Conservation (phyloP, 2,113 vertebrate species). For the Crocuta crocuta region DNA sequence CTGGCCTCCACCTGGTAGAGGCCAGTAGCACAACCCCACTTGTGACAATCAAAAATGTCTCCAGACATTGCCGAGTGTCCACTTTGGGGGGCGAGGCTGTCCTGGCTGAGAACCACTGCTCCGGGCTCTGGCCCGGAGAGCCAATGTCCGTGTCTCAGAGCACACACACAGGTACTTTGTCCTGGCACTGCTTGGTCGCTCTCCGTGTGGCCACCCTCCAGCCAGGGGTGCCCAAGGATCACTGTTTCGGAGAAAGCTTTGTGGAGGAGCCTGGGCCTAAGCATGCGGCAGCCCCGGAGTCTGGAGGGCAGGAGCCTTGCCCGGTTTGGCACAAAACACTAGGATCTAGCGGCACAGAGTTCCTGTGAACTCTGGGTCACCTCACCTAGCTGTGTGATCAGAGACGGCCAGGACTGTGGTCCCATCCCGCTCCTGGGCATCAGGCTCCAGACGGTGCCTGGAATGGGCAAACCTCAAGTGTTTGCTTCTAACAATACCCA, state of each 20-base stretch:
- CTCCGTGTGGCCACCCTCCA: not conserved
- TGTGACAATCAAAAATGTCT: not conserved
- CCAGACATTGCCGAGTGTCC: not conserved
- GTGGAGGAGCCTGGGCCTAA: not conserved
- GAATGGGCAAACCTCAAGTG: not conserved
- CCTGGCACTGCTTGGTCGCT: fast-evolving
- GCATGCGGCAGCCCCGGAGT: not conserved
- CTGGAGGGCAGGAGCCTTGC: not conserved
- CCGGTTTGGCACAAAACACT: not conserved
- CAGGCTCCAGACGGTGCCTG: not conserved
- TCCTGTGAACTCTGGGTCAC: not conserved
- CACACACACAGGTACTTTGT: fast-evolving
- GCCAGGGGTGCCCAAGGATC: fast-evolving
- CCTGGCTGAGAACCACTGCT: not conserved
- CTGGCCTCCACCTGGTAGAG: not conserved
- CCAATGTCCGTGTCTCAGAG: not conserved
- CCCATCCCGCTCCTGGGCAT: not conserved
- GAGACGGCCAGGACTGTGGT: not conserved
- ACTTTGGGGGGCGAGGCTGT: not conserved
- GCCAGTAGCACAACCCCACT: fast-evolving
- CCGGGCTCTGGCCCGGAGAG: not conserved
- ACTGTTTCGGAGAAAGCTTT: no score
- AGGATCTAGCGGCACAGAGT: not conserved
- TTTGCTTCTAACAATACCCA: not conserved
- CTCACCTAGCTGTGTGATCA: not conserved